Evolutionary conservation across 2,888 invertebrate genomes (phyloP).

Genomic region (Andricus quercusramuli): DNA sequence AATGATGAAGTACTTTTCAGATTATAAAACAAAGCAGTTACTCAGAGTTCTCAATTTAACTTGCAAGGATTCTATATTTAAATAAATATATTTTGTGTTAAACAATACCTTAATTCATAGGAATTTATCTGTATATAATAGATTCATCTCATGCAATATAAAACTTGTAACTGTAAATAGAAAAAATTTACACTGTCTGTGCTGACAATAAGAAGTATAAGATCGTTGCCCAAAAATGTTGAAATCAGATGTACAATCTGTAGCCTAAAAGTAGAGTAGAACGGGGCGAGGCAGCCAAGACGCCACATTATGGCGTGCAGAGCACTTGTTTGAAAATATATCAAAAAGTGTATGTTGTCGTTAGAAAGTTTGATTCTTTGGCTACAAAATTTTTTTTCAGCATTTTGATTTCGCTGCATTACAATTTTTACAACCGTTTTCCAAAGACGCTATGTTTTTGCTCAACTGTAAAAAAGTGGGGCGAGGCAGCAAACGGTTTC

Average conservation of each 20-base stretch:
- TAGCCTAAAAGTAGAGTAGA: neutral
- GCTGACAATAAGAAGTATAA: slow-evolving; percentile 28
- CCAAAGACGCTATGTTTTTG: no score
- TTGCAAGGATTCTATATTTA: neutral
- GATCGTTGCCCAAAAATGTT: neutral
- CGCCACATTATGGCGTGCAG: no score
- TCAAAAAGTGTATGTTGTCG: no score
- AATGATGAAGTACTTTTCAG: neutral
- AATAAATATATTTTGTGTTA: neutral
- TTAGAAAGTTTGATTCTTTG: no score
- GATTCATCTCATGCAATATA: neutral
- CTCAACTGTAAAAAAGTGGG: no score
- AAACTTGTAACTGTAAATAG: slow-evolving; percentile 12
- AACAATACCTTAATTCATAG: neutral
- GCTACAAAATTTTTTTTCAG: no score
- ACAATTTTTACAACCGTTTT: no score
- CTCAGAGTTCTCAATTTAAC: neutral
- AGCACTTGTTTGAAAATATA: no score
- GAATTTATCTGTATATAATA: neutral
- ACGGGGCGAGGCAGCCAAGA: no score
- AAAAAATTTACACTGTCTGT: slow-evolving; percentile 24
- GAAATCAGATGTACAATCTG: neutral
- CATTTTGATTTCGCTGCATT: no score
- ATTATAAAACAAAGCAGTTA: slow-evolving; percentile 3
- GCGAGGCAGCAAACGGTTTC: no score